Evolutionary conservation across 1,140 invertebrate species (phyloP).

Genomic region (Cydia amplana): DNA sequence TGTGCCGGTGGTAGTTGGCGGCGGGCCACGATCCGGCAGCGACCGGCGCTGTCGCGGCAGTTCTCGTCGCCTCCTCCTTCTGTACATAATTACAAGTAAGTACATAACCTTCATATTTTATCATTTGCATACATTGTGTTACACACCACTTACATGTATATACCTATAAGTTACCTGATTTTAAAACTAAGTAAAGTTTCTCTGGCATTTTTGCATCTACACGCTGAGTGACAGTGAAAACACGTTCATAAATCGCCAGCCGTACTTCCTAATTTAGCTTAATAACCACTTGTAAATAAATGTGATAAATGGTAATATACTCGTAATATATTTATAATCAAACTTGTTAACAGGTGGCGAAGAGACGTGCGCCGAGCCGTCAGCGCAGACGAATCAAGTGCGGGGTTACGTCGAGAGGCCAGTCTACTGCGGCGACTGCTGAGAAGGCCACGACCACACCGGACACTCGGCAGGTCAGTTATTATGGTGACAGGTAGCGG

Average conservation of each 20-base stretch:
- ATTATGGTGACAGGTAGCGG: not conserved
- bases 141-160: no score
- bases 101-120: not conserved
- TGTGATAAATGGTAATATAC: no score
- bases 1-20: slow-evolving; percentile 65
- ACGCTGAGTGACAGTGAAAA: no score
- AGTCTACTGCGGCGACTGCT: slow-evolving; percentile 51
- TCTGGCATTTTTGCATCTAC: no score
- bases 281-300: not conserved
- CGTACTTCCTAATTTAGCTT: no score
- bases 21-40: slow-evolving; percentile 38
- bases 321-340: not conserved
- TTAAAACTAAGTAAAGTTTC: no score
- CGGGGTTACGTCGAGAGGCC: slow-evolving; percentile 48
- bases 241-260: no score
- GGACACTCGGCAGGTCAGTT: slow-evolving; percentile 49
- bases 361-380: slow-evolving; percentile 64
- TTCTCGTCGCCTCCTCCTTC: slow-evolving; percentile 76
- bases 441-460: slow-evolving; percentile 42
- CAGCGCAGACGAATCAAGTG: slow-evolving; percentile 59
- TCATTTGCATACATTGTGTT: no score
- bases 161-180: no score
- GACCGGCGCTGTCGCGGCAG: slow-evolving; percentile 53
- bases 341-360: slow-evolving; percentile 47
- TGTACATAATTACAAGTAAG: slow-evolving; percentile 60